phyloP scores from a whole-genome alignment of 2,797 vertebrate genomes.

The Clarias laeviceps region DNA sequence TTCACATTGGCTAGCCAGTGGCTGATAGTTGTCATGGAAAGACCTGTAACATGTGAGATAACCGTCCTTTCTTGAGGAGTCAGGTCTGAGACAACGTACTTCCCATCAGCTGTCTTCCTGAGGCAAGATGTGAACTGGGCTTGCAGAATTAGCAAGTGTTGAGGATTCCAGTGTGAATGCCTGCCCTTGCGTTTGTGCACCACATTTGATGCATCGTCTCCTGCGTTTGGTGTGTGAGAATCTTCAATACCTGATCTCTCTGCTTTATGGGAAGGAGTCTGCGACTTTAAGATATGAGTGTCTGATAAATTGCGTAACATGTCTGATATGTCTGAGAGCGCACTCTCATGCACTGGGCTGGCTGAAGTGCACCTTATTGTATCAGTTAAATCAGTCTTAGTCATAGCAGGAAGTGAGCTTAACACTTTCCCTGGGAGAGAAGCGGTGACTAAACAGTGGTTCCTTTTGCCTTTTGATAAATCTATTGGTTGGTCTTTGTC shows the following conservation, averaged over 20 bases:
- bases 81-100: slow-evolving; percentile 95
- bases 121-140: slow-evolving; percentile 97
- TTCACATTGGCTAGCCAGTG: slow-evolving; percentile 99
- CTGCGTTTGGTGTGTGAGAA: slow-evolving; percentile 82
- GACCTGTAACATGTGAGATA: slow-evolving; percentile 94
- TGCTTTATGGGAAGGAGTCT: slow-evolving; percentile 84
- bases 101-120: slow-evolving; percentile 91
- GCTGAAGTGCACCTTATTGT: slow-evolving; percentile 24
- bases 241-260: slow-evolving; percentile 89
- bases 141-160: slow-evolving; percentile 97
- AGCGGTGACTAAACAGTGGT: slow-evolving; percentile 84
- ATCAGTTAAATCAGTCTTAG: slow-evolving; percentile 41
- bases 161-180: slow-evolving; percentile 99
- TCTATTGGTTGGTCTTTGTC: slow-evolving; percentile 97
- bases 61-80: slow-evolving; percentile 98
- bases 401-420: slow-evolving; percentile 40
- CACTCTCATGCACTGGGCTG: slow-evolving; percentile 95
- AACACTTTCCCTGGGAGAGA: slow-evolving; percentile 68
- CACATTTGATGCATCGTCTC: slow-evolving; percentile 74
- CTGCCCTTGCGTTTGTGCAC: slow-evolving; percentile 96
- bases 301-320: slow-evolving; percentile 98
- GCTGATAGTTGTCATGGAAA: slow-evolving; percentile 99
- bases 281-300: slow-evolving; percentile 87
- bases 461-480: slow-evolving; percentile 95
- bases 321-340: slow-evolving; percentile 97